These are phyloP conservation scores for Mystacides longicornis DNA, from an alignment of 2,888 invertebrate genomes.

Conservation along the genomic window DNA sequence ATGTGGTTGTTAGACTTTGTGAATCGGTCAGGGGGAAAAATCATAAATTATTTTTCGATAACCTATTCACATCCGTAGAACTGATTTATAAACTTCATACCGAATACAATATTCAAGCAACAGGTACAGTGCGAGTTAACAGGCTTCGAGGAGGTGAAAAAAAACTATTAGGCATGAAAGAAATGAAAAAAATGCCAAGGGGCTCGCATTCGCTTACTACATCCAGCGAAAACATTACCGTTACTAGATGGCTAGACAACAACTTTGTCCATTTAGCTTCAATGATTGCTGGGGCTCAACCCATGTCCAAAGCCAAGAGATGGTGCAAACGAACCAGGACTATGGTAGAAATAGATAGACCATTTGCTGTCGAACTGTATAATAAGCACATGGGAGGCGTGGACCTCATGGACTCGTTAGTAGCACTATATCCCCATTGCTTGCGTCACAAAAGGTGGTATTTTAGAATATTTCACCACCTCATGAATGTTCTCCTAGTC, in stretches of 20 bases:
- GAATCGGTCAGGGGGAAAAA: conserved; percentile 4
- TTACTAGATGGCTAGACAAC: conserved; percentile 5
- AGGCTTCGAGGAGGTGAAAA: conserved; percentile 2
- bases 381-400: too few species aligned
- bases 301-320: not conserved
- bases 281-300: conserved; percentile 9
- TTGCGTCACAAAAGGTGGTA: conserved; percentile 3
- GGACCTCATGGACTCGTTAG: conserved; percentile 2
- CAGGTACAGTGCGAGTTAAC: conserved; percentile 4
- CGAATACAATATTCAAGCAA: conserved; percentile 3
- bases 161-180: not conserved
- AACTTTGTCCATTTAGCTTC: conserved; percentile 2
- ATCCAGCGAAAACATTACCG: conserved; percentile 4
- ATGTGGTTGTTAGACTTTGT: conserved; percentile 4
- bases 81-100: conserved; percentile 3
- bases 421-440: conserved; percentile 5
- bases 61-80: conserved; percentile 6
- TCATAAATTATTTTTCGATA: conserved; percentile 6
- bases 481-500: not conserved
- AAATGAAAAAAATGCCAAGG: conserved; percentile 1
- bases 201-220: conserved; percentile 4
- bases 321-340: not conserved
- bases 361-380: not conserved
- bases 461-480: conserved; percentile 1
- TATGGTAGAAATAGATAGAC: conserved; percentile 1